Conservation (phyloP, 2,888 invertebrate genomes). For the Ptilodon capucinus region DNA sequence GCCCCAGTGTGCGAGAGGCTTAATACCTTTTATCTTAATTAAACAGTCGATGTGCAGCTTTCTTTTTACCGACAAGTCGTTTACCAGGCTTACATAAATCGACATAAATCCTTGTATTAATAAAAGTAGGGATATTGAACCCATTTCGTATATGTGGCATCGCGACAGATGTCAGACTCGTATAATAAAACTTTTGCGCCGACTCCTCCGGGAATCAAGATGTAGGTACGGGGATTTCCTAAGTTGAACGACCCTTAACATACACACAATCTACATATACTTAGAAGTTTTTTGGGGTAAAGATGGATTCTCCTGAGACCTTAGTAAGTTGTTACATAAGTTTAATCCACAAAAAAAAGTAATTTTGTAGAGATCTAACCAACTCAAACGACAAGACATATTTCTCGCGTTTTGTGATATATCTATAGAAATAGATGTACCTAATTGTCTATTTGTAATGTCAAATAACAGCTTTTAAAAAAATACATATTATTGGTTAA, state of each 20-base stretch:
- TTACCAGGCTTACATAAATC: not conserved
- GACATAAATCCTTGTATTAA: constrained; percentile 21
- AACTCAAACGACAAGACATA: no score
- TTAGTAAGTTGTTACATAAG: not conserved
- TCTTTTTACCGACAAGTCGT: no score
- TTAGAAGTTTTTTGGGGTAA: not conserved
- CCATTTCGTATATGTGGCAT: constrained; percentile 9
- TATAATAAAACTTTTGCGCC: constrained; percentile 55
- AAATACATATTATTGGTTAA: no score
- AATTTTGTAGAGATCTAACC: no score
- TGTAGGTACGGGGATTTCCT: constrained; percentile 19
- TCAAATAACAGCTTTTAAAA: no score
- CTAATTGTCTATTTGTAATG: no score
- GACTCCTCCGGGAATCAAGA: constrained; percentile 34
- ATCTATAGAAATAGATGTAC: no score
- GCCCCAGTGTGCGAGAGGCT: no score
- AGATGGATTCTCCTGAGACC: not conserved
- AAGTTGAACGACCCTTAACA: constrained; percentile 16
- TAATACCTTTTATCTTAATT: not conserved
- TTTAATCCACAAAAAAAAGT: not conserved
- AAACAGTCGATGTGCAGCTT: not conserved
- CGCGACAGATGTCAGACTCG: constrained; percentile 54
- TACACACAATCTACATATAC: not conserved
- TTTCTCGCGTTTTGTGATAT: no score
- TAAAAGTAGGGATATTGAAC: constrained; percentile 37